Conservation (phyloP, 2,113 vertebrate genomes). For the Limanda limanda region DNA sequence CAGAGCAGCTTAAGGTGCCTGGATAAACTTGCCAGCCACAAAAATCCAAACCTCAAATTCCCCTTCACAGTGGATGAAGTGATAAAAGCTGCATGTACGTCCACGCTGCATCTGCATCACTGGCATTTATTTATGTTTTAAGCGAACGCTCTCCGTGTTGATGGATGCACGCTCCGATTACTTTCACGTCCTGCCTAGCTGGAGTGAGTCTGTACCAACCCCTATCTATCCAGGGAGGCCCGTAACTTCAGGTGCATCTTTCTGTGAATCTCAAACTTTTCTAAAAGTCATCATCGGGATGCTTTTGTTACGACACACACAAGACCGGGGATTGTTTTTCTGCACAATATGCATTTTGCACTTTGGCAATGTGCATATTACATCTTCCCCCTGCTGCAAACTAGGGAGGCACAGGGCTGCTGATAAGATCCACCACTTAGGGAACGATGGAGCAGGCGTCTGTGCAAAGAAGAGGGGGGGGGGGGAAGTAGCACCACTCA, state of each 20-base stretch:
- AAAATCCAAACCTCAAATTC: slow-evolving; percentile 71
- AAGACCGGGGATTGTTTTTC: background rate
- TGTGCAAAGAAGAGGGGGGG: slow-evolving; percentile 26
- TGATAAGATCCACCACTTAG: slow-evolving; percentile 61
- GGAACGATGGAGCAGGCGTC: slow-evolving; percentile 25
- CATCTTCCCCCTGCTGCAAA: background rate
- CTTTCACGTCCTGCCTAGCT: too few species aligned
- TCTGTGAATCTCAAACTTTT: slow-evolving; percentile 55
- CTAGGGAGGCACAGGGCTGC: slow-evolving; percentile 4
- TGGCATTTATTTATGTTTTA: slow-evolving; percentile 59
- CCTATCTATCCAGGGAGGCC: slow-evolving; percentile 30
- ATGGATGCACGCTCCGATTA: slow-evolving; percentile 60
- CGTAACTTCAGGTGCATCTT: slow-evolving; percentile 61
- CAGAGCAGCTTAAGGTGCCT: slow-evolving; percentile 61
- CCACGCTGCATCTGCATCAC: slow-evolving; percentile 43
- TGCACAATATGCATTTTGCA: slow-evolving; percentile 11
- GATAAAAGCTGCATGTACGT: slow-evolving; percentile 69
- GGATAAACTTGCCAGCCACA: slow-evolving; percentile 71
- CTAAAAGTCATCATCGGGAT: slow-evolving; percentile 45
- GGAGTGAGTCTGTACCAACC: slow-evolving; percentile 25
- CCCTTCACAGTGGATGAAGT: slow-evolving; percentile 73
- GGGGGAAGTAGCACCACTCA: background rate
- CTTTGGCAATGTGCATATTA: slow-evolving; percentile 5
- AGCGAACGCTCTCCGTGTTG: slow-evolving; percentile 37
- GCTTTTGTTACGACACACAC: slow-evolving; percentile 46